phyloP scores from a whole-genome alignment of 2,113 vertebrate genomes.

The cattle (Bos taurus) region ARS-UCD2.0 NC_037330.1:116357001-116357500 shows the following conservation, averaged over 20 bases:
- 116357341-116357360: fast-evolving
- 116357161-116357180: not conserved
- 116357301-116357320: not conserved
- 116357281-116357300: not conserved
- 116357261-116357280: not conserved
- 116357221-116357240: not conserved
- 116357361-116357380: not conserved
- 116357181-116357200: not conserved
- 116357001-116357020: not conserved
- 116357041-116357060: not conserved
- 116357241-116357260: not conserved
- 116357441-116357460: too few relatives aligned
- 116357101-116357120: not conserved
- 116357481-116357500: too few relatives aligned
- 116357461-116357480: too few relatives aligned
- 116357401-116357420: not conserved
- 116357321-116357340: not conserved
- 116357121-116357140: not conserved
- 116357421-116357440: not conserved
- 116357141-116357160: not conserved
- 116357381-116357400: not conserved
- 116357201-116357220: not conserved
- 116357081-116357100: not conserved
- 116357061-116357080: not conserved
- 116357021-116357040: not conserved